A percentile compares a stretch with the other conserved stretches of the same genome.
These are phyloP conservation scores for Propithecus perrieri DNA, from an alignment of 2,797 vertebrate genomes.

Conservation along the genomic window DNA sequence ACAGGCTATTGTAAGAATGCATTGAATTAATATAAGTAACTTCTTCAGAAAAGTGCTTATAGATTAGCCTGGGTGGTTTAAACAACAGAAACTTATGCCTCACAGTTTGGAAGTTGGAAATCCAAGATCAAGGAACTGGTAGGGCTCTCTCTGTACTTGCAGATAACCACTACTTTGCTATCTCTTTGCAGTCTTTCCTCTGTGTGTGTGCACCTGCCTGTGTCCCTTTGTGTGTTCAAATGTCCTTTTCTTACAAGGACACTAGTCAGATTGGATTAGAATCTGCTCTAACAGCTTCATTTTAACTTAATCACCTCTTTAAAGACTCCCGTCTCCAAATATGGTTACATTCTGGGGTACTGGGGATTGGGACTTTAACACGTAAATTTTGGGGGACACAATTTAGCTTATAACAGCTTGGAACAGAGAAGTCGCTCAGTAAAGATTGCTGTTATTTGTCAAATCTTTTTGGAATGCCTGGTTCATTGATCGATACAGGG, in stretches of 20 bases:
- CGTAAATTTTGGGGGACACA: neutral
- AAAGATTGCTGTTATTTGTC: neutral
- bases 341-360: neutral
- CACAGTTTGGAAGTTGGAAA: neutral
- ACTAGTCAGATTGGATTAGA: neutral
- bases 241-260: neutral
- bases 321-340: neutral
- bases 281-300: neutral
- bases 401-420: neutral
- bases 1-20: neutral
- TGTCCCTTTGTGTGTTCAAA: neutral
- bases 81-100: neutral
- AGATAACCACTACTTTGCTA: rapidly evolving
- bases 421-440: neutral
- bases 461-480: neutral
- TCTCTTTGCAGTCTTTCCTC: neutral
- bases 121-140: neutral
- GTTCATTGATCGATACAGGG: neutral
- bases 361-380: neutral
- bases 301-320: neutral
- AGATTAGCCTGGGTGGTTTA: neutral
- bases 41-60: neutral
- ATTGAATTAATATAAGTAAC: neutral
- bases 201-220: rapidly evolving
- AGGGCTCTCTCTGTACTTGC: neutral